Evolutionary conservation across 2,797 vertebrate species (phyloP), one percentile per base, ranked within the genome.

Genomic region (Crotalus adamanteus): DNA sequence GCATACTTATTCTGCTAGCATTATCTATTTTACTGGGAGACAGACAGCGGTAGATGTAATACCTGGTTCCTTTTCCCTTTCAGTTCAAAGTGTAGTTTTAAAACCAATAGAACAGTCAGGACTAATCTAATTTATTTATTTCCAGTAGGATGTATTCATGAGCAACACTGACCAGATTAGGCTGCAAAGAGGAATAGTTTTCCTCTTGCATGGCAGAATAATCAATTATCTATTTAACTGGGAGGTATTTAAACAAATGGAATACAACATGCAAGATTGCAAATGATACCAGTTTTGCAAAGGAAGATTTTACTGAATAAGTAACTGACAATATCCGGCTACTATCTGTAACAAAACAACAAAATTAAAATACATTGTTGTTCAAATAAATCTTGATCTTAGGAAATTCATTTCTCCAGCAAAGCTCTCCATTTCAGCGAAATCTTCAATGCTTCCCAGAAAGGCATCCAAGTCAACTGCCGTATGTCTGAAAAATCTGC

Each of bases 301-400:
- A 96, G 5, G 20, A 8, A 51, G 9, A 59, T 85, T 96, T 97
- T 96, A 96, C 95, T 96, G 91, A 93, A 96, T 60, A 95, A 96
- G 95, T 91, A 94, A 63, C 91, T 56, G 73, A 87, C 94, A 87
- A 73, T 86, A 59, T 56, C 88, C 92, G 92, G 85, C 92, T 60
- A n/a, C 90, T 93, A 25, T 2, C 0, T 20, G 95, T 9, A 91
- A 95, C 93, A 7, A 12, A 89, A 86, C 9, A 53, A 53, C 1
- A 86, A 91, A 13, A 37, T 28, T 26, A 0, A 14, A 85, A 93
- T n/a, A 93, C n/a, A 92, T 37, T 9, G 51, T 5, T 69, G 2
- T 12, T 73, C 7, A 65, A 73, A 83, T 12, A 1, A 89, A 92
- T 13, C 69, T 93, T 87, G 20, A 86, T 93, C 88, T 93, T 60